Percentiles rank a stretch among this genome's conserved stretches.
Evolutionary conservation across 2,797 vertebrate genomes (phyloP).

Genomic region (Neosilurus hyrtlii): DNA sequence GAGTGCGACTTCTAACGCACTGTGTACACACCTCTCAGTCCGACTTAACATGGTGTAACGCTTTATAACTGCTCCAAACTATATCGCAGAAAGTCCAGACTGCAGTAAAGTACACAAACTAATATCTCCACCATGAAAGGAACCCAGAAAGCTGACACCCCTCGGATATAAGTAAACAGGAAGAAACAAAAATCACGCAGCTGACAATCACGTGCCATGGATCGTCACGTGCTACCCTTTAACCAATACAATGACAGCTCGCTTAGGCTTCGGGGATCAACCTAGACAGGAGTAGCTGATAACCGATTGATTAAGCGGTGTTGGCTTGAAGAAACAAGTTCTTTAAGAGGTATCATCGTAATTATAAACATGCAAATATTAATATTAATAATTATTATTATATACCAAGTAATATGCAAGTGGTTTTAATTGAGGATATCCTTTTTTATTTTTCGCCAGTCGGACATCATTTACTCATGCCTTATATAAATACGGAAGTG

Average conservation of each 20-base stretch:
- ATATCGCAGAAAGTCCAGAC: background rate
- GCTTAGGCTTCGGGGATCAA: background rate
- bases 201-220: constrained; percentile 22
- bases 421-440: too few relatives aligned
- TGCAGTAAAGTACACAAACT: background rate
- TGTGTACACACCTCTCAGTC: constrained; percentile 15
- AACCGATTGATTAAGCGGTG: background rate
- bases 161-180: background rate
- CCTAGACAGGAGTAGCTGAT: background rate
- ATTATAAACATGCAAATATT: background rate
- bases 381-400: too few relatives aligned
- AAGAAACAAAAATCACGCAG: constrained; percentile 1
- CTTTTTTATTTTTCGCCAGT: background rate
- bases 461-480: background rate
- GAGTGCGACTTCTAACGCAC: constrained; percentile 66
- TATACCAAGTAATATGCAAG: background rate
- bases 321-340: background rate
- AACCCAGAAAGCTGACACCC: background rate
- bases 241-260: background rate
- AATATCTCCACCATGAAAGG: background rate
- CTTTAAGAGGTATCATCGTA: background rate
- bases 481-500: constrained; percentile 1
- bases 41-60: constrained; percentile 48
- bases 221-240: background rate
- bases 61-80: background rate